Evolutionary conservation across 2,888 invertebrate genomes (phyloP).

Genomic region (Drosophila diplacantha): DNA sequence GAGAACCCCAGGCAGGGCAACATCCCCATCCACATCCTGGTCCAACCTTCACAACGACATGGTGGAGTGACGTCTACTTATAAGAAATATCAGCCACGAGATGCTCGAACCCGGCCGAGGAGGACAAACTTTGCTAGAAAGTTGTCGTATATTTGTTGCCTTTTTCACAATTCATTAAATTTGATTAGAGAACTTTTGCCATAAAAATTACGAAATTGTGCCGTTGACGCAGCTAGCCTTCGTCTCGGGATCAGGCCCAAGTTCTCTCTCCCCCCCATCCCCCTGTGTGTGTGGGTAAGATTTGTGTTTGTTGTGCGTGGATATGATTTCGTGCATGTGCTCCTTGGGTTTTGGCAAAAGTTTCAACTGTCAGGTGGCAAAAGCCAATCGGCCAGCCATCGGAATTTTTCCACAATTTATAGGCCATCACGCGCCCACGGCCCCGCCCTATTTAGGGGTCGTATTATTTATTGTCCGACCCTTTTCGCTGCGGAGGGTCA

Average conservation of each 20-base stretch:
- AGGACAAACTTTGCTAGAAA: conserved; percentile 69
- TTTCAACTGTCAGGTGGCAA: conserved; percentile 71
- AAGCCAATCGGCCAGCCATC: conserved; percentile 63
- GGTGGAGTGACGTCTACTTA: conserved; percentile 56
- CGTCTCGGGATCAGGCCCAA: conserved; percentile 46
- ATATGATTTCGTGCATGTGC: conserved; percentile 68
- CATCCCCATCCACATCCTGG: conserved; percentile 9
- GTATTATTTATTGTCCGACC: conserved; percentile 34
- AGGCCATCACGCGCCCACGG: conserved; percentile 13
- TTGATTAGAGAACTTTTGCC: conserved; percentile 74
- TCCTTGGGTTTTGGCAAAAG: conserved; percentile 40
- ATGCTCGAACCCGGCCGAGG: conserved; percentile 43
- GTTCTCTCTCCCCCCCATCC: conserved; percentile 1
- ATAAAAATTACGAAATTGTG: conserved; percentile 75
- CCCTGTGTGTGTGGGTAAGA: conserved; percentile 42
- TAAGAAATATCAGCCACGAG: conserved; percentile 62
- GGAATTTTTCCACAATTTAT: conserved; percentile 63
- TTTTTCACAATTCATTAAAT: conserved; percentile 74
- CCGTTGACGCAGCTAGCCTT: conserved; percentile 68
- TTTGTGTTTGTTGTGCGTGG: conserved; percentile 71
- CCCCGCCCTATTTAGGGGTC: conserved; percentile 16
- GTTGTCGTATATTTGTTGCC: conserved; percentile 73
- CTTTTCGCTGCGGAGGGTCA: conserved; percentile 27
- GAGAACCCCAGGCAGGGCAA: conserved; percentile 12
- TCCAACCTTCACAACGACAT: conserved; percentile 6